Conservation (phyloP, 2,113 vertebrate species). For the Paramisgurnus dabryanus region DNA sequence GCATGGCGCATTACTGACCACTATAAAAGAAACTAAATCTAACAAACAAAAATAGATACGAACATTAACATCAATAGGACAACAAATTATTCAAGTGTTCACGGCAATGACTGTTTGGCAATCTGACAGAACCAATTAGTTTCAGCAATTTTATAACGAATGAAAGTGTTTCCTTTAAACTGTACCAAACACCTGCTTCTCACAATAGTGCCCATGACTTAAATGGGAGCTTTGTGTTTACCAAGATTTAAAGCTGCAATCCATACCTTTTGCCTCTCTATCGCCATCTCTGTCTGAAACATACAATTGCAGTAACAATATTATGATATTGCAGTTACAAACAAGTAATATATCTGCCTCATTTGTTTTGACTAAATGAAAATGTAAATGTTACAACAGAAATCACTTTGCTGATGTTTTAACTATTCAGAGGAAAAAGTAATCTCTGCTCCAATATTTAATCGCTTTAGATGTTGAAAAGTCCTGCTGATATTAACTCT, state of each 20-base stretch:
- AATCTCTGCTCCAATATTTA: too few species aligned
- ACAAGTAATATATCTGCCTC: too few species aligned
- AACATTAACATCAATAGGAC: constrained; percentile 30
- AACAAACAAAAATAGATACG: constrained; percentile 6
- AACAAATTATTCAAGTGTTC: constrained; percentile 16
- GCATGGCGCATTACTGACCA: constrained; percentile 2
- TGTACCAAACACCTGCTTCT: constrained; percentile 36
- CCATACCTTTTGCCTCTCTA: too few species aligned
- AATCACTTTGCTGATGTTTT: too few species aligned
- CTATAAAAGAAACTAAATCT: constrained; percentile 18
- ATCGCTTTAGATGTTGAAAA: too few species aligned
- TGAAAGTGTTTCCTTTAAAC: constrained; percentile 25
- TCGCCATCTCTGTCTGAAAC: too few species aligned
- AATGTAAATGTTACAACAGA: too few species aligned
- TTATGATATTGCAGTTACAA: too few species aligned
- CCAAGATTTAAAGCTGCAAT: not conserved
- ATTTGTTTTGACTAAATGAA: too few species aligned
- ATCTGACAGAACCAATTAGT: not conserved
- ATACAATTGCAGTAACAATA: too few species aligned
- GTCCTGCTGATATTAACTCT: too few species aligned
- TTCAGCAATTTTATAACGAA: not conserved
- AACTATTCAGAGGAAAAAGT: too few species aligned
- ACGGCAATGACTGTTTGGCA: not conserved
- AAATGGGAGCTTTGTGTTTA: constrained; percentile 1
- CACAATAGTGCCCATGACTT: constrained; percentile 15